Evolutionary conservation across 2,113 vertebrate genomes (phyloP).

Genomic region (Falcunculus frontatus): DNA sequence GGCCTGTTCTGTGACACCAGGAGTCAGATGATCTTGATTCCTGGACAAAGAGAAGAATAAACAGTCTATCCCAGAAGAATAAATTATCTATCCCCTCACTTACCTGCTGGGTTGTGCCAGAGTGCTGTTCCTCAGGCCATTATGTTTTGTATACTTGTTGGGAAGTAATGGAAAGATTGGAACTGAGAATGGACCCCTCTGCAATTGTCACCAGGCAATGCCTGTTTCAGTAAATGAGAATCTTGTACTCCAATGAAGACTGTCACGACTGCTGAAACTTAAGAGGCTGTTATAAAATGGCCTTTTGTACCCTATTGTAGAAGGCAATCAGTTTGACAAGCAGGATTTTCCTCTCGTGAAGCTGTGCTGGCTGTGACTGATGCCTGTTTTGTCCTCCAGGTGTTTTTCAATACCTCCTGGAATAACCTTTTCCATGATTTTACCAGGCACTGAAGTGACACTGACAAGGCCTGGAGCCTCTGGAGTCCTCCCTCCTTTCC

Average conservation of each 20-base stretch:
- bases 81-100: not conserved
- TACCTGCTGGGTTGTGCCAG: not conserved
- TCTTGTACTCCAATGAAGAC: not conserved
- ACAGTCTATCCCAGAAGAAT: not conserved
- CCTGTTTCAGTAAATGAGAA: not conserved
- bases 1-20: not conserved
- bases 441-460: not conserved
- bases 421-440: not conserved
- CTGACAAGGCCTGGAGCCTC: not conserved
- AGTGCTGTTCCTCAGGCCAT: not conserved
- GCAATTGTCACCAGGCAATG: not conserved
- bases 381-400: not conserved
- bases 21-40: not conserved
- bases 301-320: not conserved
- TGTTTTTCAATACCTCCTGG: not conserved
- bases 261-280: not conserved
- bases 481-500: not conserved
- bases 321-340: not conserved
- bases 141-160: not conserved
- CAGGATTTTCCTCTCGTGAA: not conserved
- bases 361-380: fast-evolving
- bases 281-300: not conserved
- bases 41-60: not conserved
- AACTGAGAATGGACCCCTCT: not conserved
- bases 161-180: not conserved